phyloP scores from a whole-genome alignment of 2,113 vertebrate species.

The Ictalurus punctatus region DNA sequence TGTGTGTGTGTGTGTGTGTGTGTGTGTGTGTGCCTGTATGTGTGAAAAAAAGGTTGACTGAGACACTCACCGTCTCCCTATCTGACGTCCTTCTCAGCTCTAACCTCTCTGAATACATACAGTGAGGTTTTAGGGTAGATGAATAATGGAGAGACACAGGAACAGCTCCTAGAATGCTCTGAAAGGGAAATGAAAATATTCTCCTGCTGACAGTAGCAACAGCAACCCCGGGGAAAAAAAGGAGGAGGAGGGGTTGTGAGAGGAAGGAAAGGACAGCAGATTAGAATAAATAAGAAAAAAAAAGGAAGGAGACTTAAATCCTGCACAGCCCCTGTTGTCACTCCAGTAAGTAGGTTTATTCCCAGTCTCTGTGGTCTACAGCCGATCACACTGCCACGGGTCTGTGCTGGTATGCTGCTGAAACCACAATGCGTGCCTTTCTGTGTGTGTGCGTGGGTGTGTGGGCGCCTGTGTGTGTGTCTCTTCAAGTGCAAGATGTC shows the following conservation, averaged over 20 bases:
- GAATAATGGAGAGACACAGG: slow-evolving; percentile 19
- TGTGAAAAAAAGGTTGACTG: background rate
- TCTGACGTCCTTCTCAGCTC: slow-evolving; percentile 8
- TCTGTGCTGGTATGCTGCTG: slow-evolving; percentile 32
- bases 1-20: background rate
- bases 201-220: slow-evolving; percentile 38
- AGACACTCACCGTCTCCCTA: slow-evolving; percentile 27
- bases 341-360: slow-evolving; percentile 10
- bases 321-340: slow-evolving; percentile 7
- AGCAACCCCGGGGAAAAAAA: slow-evolving; percentile 15
- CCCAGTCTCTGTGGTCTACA: slow-evolving; percentile 4
- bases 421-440: slow-evolving; percentile 22
- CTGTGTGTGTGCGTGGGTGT: background rate
- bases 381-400: background rate
- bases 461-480: background rate
- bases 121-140: background rate
- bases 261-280: background rate
- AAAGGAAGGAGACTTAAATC: slow-evolving; percentile 4
- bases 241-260: slow-evolving; percentile 23
- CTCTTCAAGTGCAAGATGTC: slow-evolving; percentile 30
- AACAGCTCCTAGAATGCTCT: slow-evolving; percentile 9
- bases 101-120: background rate
- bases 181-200: slow-evolving; percentile 19
- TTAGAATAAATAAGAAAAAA: slow-evolving; percentile 1
- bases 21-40: background rate